Evolutionary conservation across 1,140 invertebrate genomes (phyloP).

Genomic region (Melitaea cinxia): DNA sequence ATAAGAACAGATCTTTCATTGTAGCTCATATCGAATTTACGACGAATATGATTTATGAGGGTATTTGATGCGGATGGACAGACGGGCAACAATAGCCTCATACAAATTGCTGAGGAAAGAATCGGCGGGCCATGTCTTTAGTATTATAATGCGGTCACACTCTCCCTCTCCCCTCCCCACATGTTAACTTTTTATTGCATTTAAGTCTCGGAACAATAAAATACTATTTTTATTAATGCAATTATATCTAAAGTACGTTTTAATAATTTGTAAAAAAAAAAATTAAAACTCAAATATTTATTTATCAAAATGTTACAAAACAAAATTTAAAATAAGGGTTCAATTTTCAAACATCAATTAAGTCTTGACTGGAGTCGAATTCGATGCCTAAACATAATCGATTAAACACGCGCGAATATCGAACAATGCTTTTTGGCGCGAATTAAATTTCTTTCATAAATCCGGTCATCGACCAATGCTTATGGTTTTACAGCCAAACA

Average conservation of each 20-base stretch:
- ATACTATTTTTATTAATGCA: not conserved
- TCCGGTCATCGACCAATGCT: slow-evolving; percentile 34
- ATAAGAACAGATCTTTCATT: slow-evolving; percentile 78
- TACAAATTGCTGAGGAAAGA: slow-evolving; percentile 60
- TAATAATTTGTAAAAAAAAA: slow-evolving; percentile 6
- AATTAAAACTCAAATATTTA: no score
- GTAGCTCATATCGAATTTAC: slow-evolving; percentile 77
- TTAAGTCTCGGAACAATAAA: slow-evolving; percentile 53
- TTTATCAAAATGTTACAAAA: no score
- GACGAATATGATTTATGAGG: slow-evolving; percentile 77
- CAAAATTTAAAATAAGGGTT: slow-evolving; percentile 24
- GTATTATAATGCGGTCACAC: slow-evolving; percentile 75
- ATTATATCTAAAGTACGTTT: not conserved
- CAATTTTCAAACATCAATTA: slow-evolving; percentile 51
- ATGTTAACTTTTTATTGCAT: slow-evolving; percentile 61
- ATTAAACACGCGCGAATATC: slow-evolving; percentile 67
- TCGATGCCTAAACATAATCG: slow-evolving; percentile 73
- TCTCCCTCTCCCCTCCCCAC: slow-evolving; percentile 45
- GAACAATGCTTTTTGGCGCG: slow-evolving; percentile 58
- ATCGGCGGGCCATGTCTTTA: slow-evolving; percentile 59
- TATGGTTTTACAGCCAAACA: slow-evolving; percentile 13
- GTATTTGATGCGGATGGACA: slow-evolving; percentile 76
- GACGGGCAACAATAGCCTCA: slow-evolving; percentile 69
- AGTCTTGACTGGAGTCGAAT: slow-evolving; percentile 44
- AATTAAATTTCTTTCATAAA: slow-evolving; percentile 49